Conservation (phyloP, 1,140 invertebrate genomes). For the Cryptotermes secundus region DNA sequence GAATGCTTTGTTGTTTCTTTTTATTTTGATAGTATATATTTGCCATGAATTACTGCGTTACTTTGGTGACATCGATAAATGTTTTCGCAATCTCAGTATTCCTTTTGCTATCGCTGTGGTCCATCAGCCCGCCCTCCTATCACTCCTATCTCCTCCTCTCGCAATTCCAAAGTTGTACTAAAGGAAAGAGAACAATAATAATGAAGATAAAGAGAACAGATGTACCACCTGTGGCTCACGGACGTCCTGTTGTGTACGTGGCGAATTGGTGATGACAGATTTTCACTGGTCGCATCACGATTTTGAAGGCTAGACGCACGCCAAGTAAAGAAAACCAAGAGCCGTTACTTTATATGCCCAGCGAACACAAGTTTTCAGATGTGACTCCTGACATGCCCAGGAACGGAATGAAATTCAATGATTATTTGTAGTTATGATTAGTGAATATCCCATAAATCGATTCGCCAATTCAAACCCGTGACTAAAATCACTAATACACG, state of each 20-base stretch:
- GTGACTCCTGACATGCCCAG: no score
- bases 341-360: no score
- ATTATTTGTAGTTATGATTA: no score
- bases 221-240: not conserved
- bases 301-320: not conserved
- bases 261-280: conserved; percentile 15
- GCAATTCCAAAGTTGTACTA: not conserved
- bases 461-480: no score
- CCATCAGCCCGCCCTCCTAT: not conserved
- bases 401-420: no score
- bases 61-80: not conserved
- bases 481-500: no score
- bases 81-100: not conserved
- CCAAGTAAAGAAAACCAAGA: not conserved
- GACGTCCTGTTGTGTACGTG: not conserved
- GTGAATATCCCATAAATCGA: no score
- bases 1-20: not conserved
- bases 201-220: not conserved
- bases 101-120: not conserved
- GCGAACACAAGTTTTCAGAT: no score
- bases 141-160: not conserved
- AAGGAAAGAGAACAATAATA: not conserved
- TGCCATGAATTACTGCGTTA: not conserved
- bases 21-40: not conserved
- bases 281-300: conserved; percentile 3